Evolutionary conservation across 2,888 invertebrate species (phyloP).

Genomic region (Zootermopsis nevadensis): DNA sequence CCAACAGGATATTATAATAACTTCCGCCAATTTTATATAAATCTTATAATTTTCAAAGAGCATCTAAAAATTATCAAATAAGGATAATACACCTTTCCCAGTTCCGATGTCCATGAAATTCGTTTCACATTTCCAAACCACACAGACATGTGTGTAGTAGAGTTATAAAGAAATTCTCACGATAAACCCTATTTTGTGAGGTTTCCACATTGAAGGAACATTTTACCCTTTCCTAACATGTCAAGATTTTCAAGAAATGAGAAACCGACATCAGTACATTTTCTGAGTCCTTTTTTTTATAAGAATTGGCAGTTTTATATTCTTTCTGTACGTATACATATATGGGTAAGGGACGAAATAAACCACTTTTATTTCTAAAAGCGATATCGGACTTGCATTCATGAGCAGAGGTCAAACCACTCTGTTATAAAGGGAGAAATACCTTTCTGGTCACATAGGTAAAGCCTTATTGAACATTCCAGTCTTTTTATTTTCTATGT

Average conservation of each 20-base stretch:
- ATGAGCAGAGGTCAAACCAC: constrained; percentile 3
- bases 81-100: too few relatives aligned
- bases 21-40: too few relatives aligned
- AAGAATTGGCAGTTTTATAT: neutral
- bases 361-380: constrained; percentile 13
- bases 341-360: neutral
- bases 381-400: constrained; percentile 1
- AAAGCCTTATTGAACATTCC: neutral
- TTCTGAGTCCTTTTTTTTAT: neutral
- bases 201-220: neutral
- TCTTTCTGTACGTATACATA: neutral
- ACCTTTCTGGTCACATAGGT: neutral
- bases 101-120: neutral
- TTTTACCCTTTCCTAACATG: neutral
- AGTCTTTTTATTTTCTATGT: neutral
- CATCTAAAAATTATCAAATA: too few relatives aligned
- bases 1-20: too few relatives aligned
- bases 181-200: neutral
- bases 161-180: neutral
- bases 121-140: neutral
- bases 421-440: neutral
- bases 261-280: constrained; percentile 6
- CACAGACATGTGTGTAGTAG: neutral
- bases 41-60: too few relatives aligned
- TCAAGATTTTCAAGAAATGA: constrained; percentile 1